Evolutionary conservation across 2,888 invertebrate genomes (phyloP), one percentile per base, ranked within the genome.

Genomic region (Eristalis pertinax): DNA sequence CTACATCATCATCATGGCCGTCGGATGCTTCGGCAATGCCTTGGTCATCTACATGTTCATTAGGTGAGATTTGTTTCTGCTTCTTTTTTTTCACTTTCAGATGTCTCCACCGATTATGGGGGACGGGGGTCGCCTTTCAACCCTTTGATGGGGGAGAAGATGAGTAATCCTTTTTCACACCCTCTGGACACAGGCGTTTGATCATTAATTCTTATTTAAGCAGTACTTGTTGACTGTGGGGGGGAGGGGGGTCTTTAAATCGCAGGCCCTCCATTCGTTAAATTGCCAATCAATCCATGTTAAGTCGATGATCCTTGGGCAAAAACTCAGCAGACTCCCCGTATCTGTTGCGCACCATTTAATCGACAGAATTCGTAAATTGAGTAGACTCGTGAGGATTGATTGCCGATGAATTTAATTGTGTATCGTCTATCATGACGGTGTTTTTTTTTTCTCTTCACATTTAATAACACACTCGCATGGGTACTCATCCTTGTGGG

Each of bases 31-130:
- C 91, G 97, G 97, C 38, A 97, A 97, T 91, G 93, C 94, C 24
- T 93, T 96, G 29, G 96, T 97, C 26, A 94, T 97, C 81, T 94
- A 95, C 90, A 95, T 97, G 95, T 96, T 96, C 91, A 91, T 94
- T 88, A 95, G 95, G 96, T 96, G 92, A 95, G 95, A 19, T n/a
- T 43, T n/a, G 0, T 43, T 13, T 1, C n/a, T n/a, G 15, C n/a
- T 4, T n/a, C 2, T 15, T 43, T 7, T n/a, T n/a, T 19, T 43
- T 43, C 7, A 15, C 10, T 32, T 4, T 32, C 7, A 4, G 7
- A 32, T 4, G 8, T 8, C 1, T 5, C 1, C 8, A 4, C 8
- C 10, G 4, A 32, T 5, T 1, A 7, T 4, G 43, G 4, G 3
- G n/a, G 4, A 1, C n/a, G 38, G 13, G 13, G 38, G 4, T 13